Percentiles rank a stretch among this genome's conserved stretches.
These are phyloP conservation scores for Ictidomys tridecemlineatus DNA, from an alignment of 2,113 vertebrate species.

Conservation along the genomic window DNA sequence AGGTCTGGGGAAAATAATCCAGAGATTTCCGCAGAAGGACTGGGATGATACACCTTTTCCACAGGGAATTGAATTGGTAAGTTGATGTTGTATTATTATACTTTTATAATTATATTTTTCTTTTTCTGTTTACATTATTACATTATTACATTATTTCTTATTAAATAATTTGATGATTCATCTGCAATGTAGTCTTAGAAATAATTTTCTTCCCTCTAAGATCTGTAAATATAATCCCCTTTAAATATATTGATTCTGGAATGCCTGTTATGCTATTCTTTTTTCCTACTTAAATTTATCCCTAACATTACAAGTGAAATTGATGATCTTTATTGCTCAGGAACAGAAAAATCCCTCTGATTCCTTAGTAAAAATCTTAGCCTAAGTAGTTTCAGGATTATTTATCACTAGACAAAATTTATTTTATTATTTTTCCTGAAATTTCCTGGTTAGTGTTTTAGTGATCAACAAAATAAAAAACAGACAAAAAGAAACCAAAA, in stretches of 20 bases:
- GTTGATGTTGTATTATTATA: conserved; percentile 76
- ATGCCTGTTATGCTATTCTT: conserved; percentile 40
- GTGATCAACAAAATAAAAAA: conserved; percentile 2
- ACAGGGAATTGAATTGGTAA: conserved; percentile 99
- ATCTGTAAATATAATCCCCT: background rate
- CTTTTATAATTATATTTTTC: conserved; percentile 58
- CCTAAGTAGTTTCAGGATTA: conserved; percentile 4
- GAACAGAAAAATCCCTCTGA: conserved; percentile 26
- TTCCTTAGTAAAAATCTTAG: conserved; percentile 46
- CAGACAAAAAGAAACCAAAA: background rate
- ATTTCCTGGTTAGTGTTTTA: background rate
- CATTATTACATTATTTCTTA: too few relatives aligned
- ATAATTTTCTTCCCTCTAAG: background rate
- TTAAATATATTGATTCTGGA: conserved; percentile 44
- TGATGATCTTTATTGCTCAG: background rate
- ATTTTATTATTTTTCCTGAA: conserved; percentile 24
- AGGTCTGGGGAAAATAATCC: conserved; percentile 98
- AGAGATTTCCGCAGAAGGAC: conserved; percentile 97
- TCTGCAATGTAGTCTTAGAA: conserved; percentile 50
- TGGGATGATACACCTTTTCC: conserved; percentile 98
- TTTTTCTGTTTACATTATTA: conserved; percentile 34
- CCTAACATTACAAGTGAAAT: conserved; percentile 51
- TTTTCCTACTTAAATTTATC: conserved; percentile 3
- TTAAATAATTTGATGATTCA: conserved; percentile 57
- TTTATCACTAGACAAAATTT: conserved; percentile 33